Evolutionary conservation across 2,113 vertebrate genomes (phyloP).

Genomic region (Eulemur rufifrons): DNA sequence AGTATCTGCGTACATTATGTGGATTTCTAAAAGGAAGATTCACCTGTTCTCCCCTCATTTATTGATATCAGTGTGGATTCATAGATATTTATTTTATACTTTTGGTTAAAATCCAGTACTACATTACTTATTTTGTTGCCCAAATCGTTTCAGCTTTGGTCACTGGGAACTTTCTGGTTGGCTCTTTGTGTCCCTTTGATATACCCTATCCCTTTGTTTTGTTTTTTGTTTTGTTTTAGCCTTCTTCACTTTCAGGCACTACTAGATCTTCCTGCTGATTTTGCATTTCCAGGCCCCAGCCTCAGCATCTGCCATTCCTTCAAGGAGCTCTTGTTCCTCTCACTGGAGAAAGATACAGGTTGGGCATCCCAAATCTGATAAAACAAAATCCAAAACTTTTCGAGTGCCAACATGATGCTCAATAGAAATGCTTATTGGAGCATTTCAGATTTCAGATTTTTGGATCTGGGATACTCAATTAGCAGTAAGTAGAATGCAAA

Average conservation of each 20-base stretch:
- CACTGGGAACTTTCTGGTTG: not conserved
- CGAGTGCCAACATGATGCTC: too few species aligned
- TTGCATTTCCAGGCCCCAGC: not conserved
- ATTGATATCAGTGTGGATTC: not conserved
- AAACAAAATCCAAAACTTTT: too few species aligned
- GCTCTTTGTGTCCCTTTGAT: not conserved
- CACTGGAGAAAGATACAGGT: not conserved
- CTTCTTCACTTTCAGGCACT: not conserved
- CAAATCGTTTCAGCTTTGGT: not conserved
- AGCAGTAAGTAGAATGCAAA: too few species aligned
- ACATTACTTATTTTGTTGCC: not conserved
- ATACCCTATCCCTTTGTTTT: not conserved
- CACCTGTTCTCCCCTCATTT: not conserved
- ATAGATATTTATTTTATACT: not conserved
- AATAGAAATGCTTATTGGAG: too few species aligned
- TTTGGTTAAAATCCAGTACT: not conserved
- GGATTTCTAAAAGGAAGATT: not conserved
- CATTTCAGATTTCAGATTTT: too few species aligned
- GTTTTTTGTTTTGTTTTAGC: not conserved
- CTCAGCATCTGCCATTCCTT: not conserved
- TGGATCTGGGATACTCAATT: too few species aligned
- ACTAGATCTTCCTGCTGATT: not conserved
- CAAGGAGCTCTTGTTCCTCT: not conserved
- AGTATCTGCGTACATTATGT: not conserved
- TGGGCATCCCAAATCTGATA: too few species aligned